A percentile compares a stretch with the other conserved stretches of the same genome.
Conservation (phyloP, 2,888 invertebrate genomes). For the Heliconius hortense region DNA sequence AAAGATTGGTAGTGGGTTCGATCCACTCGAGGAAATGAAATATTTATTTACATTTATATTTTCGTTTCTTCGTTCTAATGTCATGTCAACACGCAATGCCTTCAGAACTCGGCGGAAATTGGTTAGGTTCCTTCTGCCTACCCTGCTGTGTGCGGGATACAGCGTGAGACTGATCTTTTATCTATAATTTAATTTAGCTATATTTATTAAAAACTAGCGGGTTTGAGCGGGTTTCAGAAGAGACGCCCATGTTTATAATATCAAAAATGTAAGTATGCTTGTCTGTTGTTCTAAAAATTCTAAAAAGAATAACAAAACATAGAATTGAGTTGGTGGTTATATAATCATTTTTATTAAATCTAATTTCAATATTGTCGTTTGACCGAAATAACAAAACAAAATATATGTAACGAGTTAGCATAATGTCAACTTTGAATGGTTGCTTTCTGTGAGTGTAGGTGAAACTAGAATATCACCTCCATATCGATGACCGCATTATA, state of each 20-base stretch:
- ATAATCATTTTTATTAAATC: constrained; percentile 10
- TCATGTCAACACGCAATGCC: no score
- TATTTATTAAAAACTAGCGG: neutral
- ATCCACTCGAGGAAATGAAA: no score
- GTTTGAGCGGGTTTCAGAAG: neutral
- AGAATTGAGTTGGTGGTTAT: neutral
- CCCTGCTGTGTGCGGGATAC: no score
- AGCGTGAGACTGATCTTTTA: no score
- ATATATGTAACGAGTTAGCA: constrained; percentile 26
- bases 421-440: constrained; percentile 7
- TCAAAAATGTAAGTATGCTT: neutral
- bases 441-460: neutral
- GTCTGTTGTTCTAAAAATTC: neutral
- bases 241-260: neutral
- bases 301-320: neutral
- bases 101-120: no score
- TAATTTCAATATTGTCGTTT: constrained; percentile 23
- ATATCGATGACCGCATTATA: constrained; percentile 23
- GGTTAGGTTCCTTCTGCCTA: no score
- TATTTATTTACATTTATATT: no score
- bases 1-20: no score
- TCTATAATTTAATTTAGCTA: neutral
- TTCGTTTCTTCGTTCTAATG: no score
- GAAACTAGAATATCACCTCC: constrained; percentile 9
- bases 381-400: constrained; percentile 31